These are phyloP conservation scores for Stenoptilia bipunctidactyla DNA, from an alignment of 2,888 invertebrate species.

Conservation along the genomic window DNA sequence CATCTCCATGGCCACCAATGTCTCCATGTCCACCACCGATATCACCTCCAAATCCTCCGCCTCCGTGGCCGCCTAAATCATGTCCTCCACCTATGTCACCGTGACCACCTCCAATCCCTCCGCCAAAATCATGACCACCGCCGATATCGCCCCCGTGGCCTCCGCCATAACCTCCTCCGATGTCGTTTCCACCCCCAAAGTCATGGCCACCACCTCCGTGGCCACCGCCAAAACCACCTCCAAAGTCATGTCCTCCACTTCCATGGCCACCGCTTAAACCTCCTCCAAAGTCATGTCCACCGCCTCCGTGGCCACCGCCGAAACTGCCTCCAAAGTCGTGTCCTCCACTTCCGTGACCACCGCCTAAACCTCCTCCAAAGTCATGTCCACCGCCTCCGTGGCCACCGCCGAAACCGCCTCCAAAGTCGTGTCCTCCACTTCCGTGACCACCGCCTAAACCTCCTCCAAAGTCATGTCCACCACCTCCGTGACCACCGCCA, in stretches of 20 bases:
- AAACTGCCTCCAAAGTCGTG: constrained; percentile 18
- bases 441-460: constrained; percentile 17
- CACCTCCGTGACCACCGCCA: constrained; percentile 20
- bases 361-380: constrained; percentile 21
- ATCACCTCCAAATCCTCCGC: constrained; percentile 20
- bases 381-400: constrained; percentile 17
- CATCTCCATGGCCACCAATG: constrained; percentile 17
- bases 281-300: constrained; percentile 16
- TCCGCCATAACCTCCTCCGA: constrained; percentile 15
- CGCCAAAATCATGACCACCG: constrained; percentile 17
- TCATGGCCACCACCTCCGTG: constrained; percentile 21
- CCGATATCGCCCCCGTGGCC: constrained; percentile 20
- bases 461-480: constrained; percentile 14
- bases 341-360: constrained; percentile 17
- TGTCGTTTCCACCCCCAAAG: constrained; percentile 17
- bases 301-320: constrained; percentile 20
- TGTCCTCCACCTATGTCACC: constrained; percentile 14
- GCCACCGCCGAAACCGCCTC: constrained; percentile 24
- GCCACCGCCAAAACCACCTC: constrained; percentile 19
- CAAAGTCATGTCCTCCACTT: constrained; percentile 18
- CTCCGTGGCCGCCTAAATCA: constrained; percentile 21
- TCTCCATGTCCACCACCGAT: constrained; percentile 17
- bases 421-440: constrained; percentile 20
- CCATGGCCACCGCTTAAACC: constrained; percentile 22
- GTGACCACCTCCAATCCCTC: constrained; percentile 15